Evolutionary conservation across 2,113 vertebrate species (phyloP).

Genomic region (Motacilla alba): DNA sequence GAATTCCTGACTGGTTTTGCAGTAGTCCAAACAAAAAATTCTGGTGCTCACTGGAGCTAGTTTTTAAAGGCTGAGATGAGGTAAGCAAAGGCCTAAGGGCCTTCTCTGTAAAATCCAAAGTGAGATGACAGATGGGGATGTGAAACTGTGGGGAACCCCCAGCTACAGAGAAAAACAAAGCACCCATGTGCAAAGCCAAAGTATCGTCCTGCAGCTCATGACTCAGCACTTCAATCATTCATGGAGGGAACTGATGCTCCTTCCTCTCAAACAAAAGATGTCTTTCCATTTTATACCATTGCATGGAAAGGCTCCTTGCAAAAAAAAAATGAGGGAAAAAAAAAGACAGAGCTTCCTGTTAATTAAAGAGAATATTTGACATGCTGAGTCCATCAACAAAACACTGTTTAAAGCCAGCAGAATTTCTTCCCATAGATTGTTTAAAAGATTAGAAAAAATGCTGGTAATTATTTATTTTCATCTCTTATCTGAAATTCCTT

Average conservation of each 20-base stretch:
- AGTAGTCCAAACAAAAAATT: not conserved
- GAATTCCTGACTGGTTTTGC: not conserved
- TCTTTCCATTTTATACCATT: not conserved
- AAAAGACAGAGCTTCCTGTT: not conserved
- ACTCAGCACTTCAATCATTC: not conserved
- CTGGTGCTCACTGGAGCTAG: not conserved
- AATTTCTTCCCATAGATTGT: not conserved
- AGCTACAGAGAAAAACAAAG: not conserved
- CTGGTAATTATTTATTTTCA: not conserved
- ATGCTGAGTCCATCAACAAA: not conserved
- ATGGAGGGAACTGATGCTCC: not conserved
- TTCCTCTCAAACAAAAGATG: not conserved
- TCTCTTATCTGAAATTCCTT: not conserved
- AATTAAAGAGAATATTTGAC: not conserved
- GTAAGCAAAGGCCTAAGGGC: not conserved
- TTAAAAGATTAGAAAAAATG: not conserved
- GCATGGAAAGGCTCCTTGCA: not conserved
- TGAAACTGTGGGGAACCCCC: not conserved
- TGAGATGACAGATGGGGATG: not conserved
- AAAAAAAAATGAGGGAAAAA: not conserved
- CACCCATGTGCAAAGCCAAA: not conserved
- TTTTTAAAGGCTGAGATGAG: not conserved
- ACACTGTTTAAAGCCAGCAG: not conserved
- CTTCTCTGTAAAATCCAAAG: not conserved
- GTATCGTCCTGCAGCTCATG: not conserved